Percentiles rank a stretch among this genome's conserved stretches.
Evolutionary conservation across 2,113 vertebrate genomes (phyloP).

Genomic region (Nansenia antarctica): DNA sequence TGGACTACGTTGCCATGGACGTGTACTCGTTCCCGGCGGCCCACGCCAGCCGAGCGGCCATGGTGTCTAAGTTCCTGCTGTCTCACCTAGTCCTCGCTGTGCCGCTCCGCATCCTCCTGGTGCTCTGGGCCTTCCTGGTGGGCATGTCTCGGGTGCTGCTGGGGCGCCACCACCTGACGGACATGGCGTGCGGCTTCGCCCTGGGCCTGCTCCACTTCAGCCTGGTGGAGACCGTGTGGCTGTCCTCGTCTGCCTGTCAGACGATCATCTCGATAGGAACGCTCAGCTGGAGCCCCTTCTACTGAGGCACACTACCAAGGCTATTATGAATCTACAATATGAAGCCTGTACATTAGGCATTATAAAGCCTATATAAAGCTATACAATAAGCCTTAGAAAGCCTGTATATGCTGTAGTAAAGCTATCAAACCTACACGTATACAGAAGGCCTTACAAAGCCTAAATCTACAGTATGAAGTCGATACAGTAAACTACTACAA

Average conservation of each 20-base stretch:
- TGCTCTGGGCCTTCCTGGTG: conserved; percentile 92
- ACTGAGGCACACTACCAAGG: conserved; percentile 41
- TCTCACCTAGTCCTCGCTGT: conserved; percentile 94
- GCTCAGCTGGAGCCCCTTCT: conserved; percentile 75
- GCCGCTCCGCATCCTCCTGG: conserved; percentile 88
- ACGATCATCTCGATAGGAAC: conserved; percentile 90
- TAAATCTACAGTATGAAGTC: too few species aligned
- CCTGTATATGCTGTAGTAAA: too few species aligned
- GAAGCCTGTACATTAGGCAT: too few species aligned
- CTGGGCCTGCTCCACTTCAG: conserved; percentile 91
- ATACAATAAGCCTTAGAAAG: too few species aligned
- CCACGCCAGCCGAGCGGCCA: conserved; percentile 89
- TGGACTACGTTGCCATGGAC: conserved; percentile 93
- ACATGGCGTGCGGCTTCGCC: conserved; percentile 88
- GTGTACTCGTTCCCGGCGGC: conserved; percentile 91
- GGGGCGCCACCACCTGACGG: conserved; percentile 90
- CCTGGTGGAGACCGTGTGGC: conserved; percentile 94
- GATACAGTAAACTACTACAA: too few species aligned
- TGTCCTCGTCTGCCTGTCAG: conserved; percentile 92
- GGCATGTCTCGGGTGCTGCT: conserved; percentile 90
- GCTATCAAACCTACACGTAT: too few species aligned
- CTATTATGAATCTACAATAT: too few species aligned
- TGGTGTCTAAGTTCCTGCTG: conserved; percentile 96
- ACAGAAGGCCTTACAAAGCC: not conserved
- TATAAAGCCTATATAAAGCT: conserved; percentile 32